Percentiles rank a stretch among this genome's conserved stretches.
These are phyloP conservation scores for Caenorhabditis sp. DNA, from an alignment of 2,888 invertebrate genomes.

Conservation along the genomic window DNA sequence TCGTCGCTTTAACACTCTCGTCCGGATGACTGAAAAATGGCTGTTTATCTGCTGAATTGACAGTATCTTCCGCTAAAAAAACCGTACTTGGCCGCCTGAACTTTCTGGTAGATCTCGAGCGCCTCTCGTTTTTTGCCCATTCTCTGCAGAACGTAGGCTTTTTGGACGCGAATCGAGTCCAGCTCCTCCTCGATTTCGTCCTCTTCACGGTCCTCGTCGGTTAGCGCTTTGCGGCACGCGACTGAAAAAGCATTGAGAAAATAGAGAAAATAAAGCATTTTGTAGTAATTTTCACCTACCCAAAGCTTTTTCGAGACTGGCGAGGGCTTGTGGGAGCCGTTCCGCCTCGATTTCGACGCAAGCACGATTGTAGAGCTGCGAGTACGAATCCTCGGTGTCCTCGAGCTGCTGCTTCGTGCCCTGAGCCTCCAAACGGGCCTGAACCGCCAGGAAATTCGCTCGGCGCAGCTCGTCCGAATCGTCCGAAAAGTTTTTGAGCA, in stretches of 20 bases:
- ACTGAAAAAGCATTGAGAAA: conserved; percentile 80
- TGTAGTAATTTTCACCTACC: conserved; percentile 71
- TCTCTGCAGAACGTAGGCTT: conserved; percentile 82
- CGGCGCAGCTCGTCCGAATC: conserved; percentile 96
- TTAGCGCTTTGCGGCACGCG: conserved; percentile 87
- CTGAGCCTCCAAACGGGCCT: conserved; percentile 85
- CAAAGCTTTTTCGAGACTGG: conserved; percentile 84
- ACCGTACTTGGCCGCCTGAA: conserved; percentile 59
- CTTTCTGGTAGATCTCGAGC: conserved; percentile 67
- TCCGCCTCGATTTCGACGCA: conserved; percentile 86
- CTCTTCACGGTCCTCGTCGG: conserved; percentile 87
- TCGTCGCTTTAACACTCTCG: conserved; percentile 90
- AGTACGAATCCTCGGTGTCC: conserved; percentile 85
- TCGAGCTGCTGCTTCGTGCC: conserved; percentile 59
- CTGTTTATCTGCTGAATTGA: neutral
- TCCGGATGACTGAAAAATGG: conserved; percentile 85
- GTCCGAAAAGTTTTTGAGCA: conserved; percentile 82
- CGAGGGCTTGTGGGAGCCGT: conserved; percentile 86
- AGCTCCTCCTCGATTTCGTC: conserved; percentile 95
- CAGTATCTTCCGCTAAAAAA: neutral
- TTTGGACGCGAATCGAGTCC: conserved; percentile 91
- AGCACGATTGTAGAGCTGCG: conserved; percentile 92
- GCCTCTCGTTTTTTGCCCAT: conserved; percentile 69
- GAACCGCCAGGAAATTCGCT: conserved; percentile 93
- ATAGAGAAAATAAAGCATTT: neutral